Evolutionary conservation across 1,140 invertebrate genomes (phyloP), one percentile per base, ranked within the genome.

Genomic region (Ceratosolen solmsi): DNA sequence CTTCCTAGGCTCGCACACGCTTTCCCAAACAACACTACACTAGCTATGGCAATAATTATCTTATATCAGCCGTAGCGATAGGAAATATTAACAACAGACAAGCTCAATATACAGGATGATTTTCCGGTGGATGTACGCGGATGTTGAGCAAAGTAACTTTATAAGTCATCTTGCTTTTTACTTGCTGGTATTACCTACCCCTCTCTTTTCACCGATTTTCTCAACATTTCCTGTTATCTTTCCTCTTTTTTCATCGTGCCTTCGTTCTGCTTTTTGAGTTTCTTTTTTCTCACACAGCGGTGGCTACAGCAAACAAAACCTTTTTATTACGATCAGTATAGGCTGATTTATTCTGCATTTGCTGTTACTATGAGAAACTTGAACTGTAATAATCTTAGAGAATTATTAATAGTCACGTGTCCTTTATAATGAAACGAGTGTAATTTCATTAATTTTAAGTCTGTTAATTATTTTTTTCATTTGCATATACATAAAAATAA

Each of bases 101-200:
- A 79, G 63, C 63, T 76, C 54, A 72, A 79, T 83, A 68, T 83
- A 58, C 41, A 77, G 30, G 71, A 80, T 38, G 77, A 80, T 80
- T 77, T 80, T 77, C 63, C 78, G 38, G 73, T 54, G 46, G n/a
- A 56, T 71, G 63, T 41, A 9, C 60, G 58, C 30, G 46, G 33
- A 80, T 79, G 77, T 76, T 65, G 70, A 3, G 33, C 38, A 54
- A 22, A 41, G 9, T 38, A 58, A 25, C 46, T 75, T 79, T 83
- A 63, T 71, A 79, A 68, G 33, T 79, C 72, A 36, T 56, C 41
- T 56, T 36, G 41, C 49, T 56, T 54, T n/a, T 51, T 33, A 73
- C 71, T 56, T 4, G 9, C 20, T 22, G n/a, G n/a, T n/a, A n/a
- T n/a, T 27, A 22, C 13, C 30, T 4, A 2, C 22, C 22, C 49